phyloP scores from a whole-genome alignment of 2,888 invertebrate genomes.

The Lingula anatina region DNA sequence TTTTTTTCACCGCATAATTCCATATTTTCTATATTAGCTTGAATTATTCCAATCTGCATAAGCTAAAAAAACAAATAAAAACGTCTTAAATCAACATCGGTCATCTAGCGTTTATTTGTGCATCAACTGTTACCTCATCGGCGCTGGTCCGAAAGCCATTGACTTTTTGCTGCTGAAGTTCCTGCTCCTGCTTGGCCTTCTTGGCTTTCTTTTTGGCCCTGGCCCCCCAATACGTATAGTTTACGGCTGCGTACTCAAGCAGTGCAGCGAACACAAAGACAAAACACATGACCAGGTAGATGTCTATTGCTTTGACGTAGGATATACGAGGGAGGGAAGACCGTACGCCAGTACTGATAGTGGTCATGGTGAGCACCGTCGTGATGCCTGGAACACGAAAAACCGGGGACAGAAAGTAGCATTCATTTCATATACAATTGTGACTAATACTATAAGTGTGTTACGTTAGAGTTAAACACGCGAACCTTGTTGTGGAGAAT shows the following conservation, averaged over 20 bases:
- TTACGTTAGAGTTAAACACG: no score
- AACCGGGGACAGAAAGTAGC: not conserved
- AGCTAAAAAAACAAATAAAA: no score
- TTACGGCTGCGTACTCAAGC: conserved; percentile 94
- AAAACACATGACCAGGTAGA: conserved; percentile 97
- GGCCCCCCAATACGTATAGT: conserved; percentile 98
- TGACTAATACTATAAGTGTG: not conserved
- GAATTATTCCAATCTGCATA: no score
- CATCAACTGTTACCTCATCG: no score
- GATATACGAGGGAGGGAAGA: conserved; percentile 95
- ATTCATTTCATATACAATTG: not conserved
- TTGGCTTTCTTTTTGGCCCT: conserved; percentile 90
- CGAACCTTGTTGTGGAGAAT: not conserved
- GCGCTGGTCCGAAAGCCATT: no score
- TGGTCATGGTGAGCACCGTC: conserved; percentile 98
- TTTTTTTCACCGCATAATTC: no score
- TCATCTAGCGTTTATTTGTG: no score
- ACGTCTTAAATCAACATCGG: no score
- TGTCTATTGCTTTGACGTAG: conserved; percentile 98
- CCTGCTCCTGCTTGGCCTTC: conserved; percentile 26
- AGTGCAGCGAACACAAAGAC: conserved; percentile 97
- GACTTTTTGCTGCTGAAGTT: no score
- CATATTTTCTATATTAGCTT: no score
- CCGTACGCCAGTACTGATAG: conserved; percentile 95
- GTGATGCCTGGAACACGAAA: conserved; percentile 73